phyloP scores from a whole-genome alignment of 1,140 invertebrate genomes.

The Bombus vancouverensis region DNA sequence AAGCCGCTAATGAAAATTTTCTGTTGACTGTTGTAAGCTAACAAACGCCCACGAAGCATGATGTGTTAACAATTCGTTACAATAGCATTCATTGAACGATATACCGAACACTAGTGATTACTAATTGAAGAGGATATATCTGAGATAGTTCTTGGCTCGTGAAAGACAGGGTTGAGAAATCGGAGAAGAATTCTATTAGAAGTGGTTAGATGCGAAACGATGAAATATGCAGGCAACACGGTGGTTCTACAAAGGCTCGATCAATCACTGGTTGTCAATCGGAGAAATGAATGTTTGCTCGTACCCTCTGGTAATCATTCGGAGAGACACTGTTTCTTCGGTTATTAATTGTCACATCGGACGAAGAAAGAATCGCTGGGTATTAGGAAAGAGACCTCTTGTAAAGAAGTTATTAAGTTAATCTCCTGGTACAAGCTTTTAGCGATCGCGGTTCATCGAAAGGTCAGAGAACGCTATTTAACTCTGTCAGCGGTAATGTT shows the following conservation, averaged over 20 bases:
- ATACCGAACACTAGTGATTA: background rate
- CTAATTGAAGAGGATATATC: background rate
- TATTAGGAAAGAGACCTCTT: constrained; percentile 38
- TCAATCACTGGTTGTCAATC: constrained; percentile 44
- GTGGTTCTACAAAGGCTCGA: constrained; percentile 22
- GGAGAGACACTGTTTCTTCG: constrained; percentile 12
- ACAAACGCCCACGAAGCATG: background rate
- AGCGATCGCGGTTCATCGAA: constrained; percentile 47
- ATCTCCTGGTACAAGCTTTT: constrained; percentile 44
- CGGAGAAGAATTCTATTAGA: constrained; percentile 6
- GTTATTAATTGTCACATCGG: constrained; percentile 36
- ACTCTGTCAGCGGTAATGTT: constrained; percentile 46
- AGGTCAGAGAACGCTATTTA: constrained; percentile 50
- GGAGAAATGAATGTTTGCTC: constrained; percentile 44
- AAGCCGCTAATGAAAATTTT: background rate
- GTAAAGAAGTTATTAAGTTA: constrained; percentile 46
- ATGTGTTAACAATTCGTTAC: background rate
- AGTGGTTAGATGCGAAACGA: background rate
- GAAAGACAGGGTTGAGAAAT: constrained; percentile 29
- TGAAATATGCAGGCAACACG: constrained; percentile 31
- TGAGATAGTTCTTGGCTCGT: constrained; percentile 2
- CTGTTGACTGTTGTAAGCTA: background rate
- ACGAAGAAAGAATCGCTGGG: constrained; percentile 11
- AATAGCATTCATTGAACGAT: background rate
- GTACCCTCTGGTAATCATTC: constrained; percentile 34